These are phyloP conservation scores for Fistularia commersonii DNA, from an alignment of 2,797 vertebrate genomes.

Conservation along the genomic window DNA sequence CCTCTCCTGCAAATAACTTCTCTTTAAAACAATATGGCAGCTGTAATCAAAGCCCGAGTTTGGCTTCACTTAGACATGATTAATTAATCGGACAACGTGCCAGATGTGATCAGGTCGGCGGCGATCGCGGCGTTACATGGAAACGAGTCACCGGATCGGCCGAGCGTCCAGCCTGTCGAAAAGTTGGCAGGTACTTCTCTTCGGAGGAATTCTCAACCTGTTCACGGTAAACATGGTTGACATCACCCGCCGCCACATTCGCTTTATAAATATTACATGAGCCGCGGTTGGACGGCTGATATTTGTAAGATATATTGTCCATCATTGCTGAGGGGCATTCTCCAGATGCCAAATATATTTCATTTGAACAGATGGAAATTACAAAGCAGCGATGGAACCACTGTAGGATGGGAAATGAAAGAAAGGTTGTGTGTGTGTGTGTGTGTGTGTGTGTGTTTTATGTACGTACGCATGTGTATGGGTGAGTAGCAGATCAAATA, in stretches of 20 bases:
- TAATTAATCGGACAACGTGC: conserved; percentile 63
- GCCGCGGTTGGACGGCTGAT: conserved; percentile 57
- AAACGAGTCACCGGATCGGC: conserved; percentile 55
- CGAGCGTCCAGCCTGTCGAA: conserved; percentile 44
- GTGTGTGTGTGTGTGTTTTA: background rate
- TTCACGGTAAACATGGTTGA: conserved; percentile 60
- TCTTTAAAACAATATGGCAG: conserved; percentile 58
- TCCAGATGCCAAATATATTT: conserved; percentile 72
- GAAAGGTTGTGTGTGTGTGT: conserved; percentile 8
- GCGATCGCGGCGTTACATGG: conserved; percentile 47
- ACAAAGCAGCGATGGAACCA: conserved; percentile 47
- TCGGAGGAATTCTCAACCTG: conserved; percentile 59
- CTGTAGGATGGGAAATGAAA: conserved; percentile 38
- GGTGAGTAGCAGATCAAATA: too few species aligned
- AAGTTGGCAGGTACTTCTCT: conserved; percentile 56
- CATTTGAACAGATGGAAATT: conserved; percentile 73
- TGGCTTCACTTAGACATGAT: conserved; percentile 53
- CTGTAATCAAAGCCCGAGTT: conserved; percentile 49
- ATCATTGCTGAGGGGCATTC: conserved; percentile 68
- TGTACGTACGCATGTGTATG: too few species aligned
- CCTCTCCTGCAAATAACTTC: conserved; percentile 9
- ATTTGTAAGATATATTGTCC: conserved; percentile 76
- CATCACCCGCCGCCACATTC: conserved; percentile 58
- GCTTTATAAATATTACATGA: conserved; percentile 75
- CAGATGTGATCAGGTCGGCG: conserved; percentile 65